Base-by-base conservation (phyloP, 2,113 vertebrate species). In the Pygoscelis adeliae region DNA sequence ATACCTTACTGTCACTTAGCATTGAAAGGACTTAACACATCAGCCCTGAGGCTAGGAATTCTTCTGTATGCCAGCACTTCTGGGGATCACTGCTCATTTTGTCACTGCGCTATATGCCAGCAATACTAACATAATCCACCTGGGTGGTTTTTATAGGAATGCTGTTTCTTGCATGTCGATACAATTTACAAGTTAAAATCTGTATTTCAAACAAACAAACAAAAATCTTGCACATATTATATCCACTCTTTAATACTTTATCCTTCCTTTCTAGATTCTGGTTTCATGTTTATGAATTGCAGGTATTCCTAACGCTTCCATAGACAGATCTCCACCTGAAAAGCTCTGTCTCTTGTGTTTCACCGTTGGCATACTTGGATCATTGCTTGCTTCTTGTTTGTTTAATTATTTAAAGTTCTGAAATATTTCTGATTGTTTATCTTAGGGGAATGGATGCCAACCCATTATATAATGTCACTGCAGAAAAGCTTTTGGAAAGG, bases 401-500 rank as follows among this genome's bases (percentile, higher is more conserved):
- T 76, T 84, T 73, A 90, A 83, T 92, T 77, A 89, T 87, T 94
- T 84, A 59, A 83, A 59, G 34, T 69, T 84, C 70, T 94, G 87
- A 90, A 91, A 67, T 70, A 71, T 87, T 94, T 89, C 53, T 90
- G 27, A 61, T 76, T 63, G 36, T 87, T 92, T 94, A 38, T 72
- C 78, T 77, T 80, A 8, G 30, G 44, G 53, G 34, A 79, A 42
- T 52, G 77, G 46, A 49, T 89, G 66, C 49, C 81, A 95, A 18
- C 42, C 21, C 5, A 0, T 85, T 89, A 56, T 62, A 42, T 38
- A 93, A 74, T 22, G 13, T 83, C 87, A 56, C 53, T 49, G 44
- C 38, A 72, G 73, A 84, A 62, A 29, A 92, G 44, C 16, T 89
- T 87, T 85, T 83, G 32, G 55, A 44, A 40, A 74, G 15, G 67